Conservation (phyloP, 1,140 invertebrate genomes). For the Cydia splendana region DNA sequence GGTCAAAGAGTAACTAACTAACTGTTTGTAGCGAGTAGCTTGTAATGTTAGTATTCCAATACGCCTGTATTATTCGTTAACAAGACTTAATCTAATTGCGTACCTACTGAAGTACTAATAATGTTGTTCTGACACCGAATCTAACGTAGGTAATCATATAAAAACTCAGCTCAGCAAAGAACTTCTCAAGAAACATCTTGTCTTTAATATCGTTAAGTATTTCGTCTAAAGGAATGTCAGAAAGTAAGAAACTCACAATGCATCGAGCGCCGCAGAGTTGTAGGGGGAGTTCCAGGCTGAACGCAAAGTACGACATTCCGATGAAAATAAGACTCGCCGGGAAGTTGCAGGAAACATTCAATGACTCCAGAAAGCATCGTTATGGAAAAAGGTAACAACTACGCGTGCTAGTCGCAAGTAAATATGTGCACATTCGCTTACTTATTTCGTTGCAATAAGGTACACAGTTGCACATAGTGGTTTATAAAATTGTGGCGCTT, state of each 20-base stretch:
- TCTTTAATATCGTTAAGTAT: slow-evolving; percentile 20
- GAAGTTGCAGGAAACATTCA: slow-evolving; percentile 52
- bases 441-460: background rate
- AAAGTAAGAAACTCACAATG: slow-evolving; percentile 24
- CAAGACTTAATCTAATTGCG: too few relatives aligned
- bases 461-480: background rate
- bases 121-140: too few relatives aligned
- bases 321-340: slow-evolving; percentile 52
- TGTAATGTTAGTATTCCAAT: too few relatives aligned
- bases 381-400: background rate
- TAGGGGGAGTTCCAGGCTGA: slow-evolving; percentile 41
- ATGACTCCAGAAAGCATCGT: slow-evolving; percentile 43
- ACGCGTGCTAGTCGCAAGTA: background rate
- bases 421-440: background rate
- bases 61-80: too few relatives aligned
- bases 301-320: slow-evolving; percentile 50
- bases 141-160: too few relatives aligned
- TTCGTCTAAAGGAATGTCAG: slow-evolving; percentile 1
- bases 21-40: too few relatives aligned
- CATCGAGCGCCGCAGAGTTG: background rate
- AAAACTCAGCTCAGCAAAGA: background rate
- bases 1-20: too few relatives aligned
- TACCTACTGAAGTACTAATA: too few relatives aligned
- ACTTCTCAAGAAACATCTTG: background rate
- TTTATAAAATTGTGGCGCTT: background rate